phyloP scores from a whole-genome alignment of 2,113 vertebrate species.

The Prunella fulvescens region DNA sequence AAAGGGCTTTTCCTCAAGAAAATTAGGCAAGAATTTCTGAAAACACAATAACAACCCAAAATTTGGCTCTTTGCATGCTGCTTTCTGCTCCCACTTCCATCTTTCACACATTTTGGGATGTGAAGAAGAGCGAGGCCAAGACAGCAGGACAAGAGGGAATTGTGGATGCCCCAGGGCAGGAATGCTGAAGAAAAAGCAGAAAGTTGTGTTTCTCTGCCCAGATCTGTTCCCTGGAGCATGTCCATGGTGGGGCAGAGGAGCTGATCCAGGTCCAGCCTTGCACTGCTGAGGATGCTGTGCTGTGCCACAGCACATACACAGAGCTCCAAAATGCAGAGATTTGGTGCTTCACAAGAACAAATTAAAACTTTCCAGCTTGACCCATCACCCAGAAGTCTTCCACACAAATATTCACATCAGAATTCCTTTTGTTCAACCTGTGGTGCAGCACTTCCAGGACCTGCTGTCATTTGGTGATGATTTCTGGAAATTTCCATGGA shows the following conservation, averaged over 20 bases:
- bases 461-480: not conserved
- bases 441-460: not conserved
- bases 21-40: not conserved
- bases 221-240: not conserved
- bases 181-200: not conserved
- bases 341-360: not conserved
- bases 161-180: not conserved
- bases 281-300: not conserved
- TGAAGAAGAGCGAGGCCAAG: not conserved
- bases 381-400: not conserved
- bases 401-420: not conserved
- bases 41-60: not conserved
- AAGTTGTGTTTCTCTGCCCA: not conserved
- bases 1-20: not conserved
- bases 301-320: not conserved
- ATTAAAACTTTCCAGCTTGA: not conserved
- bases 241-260: not conserved
- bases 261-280: not conserved
- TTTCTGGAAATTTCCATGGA: not conserved
- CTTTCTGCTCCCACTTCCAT: not conserved
- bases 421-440: not conserved
- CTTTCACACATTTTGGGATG: not conserved
- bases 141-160: not conserved
- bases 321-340: not conserved
- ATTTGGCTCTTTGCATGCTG: not conserved